A percentile compares a stretch with the other conserved stretches of the same genome.
Conservation (phyloP, 37 sponge, comb jelly and placozoan species). For the Spongia lamella region DNA sequence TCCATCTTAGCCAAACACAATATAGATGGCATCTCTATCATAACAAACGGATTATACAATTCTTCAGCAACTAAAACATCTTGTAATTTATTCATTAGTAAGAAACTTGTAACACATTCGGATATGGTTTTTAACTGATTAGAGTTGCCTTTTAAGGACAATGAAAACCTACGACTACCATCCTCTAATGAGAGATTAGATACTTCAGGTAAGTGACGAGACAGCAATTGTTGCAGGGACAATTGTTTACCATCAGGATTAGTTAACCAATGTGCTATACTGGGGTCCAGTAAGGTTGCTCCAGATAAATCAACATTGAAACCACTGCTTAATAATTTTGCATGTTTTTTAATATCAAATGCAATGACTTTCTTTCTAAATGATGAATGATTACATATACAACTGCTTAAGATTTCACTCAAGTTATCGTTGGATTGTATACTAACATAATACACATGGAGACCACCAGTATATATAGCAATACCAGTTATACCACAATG, state of each 20-base stretch:
- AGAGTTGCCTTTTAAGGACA: slow-evolving; percentile 43
- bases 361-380: slow-evolving; percentile 36
- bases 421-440: background rate
- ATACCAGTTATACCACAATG: slow-evolving; percentile 42
- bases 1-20: slow-evolving; percentile 79
- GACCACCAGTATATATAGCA: slow-evolving; percentile 82
- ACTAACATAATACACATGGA: slow-evolving; percentile 80
- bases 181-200: slow-evolving; percentile 44
- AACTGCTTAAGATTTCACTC: background rate
- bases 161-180: slow-evolving; percentile 29
- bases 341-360: slow-evolving; percentile 77
- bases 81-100: slow-evolving; percentile 68
- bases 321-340: slow-evolving; percentile 32
- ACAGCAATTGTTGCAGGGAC: slow-evolving; percentile 69
- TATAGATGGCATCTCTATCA: slow-evolving; percentile 83
- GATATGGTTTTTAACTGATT: slow-evolving; percentile 63
- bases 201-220: slow-evolving; percentile 73
- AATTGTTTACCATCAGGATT: slow-evolving; percentile 80
- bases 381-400: background rate
- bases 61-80: slow-evolving; percentile 55
- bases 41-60: slow-evolving; percentile 57
- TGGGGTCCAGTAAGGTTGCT: slow-evolving; percentile 65
- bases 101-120: slow-evolving; percentile 55
- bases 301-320: too few relatives aligned
- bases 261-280: slow-evolving; percentile 88